A percentile compares a stretch with the other conserved stretches of the same genome.
phyloP scores from a whole-genome alignment of 2,888 invertebrate species.

The Oegoconia quadripuncta region DNA sequence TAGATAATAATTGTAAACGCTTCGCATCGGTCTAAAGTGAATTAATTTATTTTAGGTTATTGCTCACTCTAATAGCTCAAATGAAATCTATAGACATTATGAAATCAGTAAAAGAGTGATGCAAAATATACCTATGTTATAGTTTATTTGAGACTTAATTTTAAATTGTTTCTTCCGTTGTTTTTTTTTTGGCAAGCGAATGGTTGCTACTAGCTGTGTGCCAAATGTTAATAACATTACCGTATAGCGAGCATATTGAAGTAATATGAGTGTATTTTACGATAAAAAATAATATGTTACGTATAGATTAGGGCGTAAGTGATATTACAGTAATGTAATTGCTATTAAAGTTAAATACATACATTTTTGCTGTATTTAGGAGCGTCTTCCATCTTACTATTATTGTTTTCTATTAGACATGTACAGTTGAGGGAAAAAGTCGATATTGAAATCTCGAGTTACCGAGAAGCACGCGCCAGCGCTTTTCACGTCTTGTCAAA shows the following conservation, averaged over 20 bases:
- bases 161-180: background rate
- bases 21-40: constrained; percentile 1
- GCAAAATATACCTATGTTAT: background rate
- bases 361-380: constrained; percentile 76
- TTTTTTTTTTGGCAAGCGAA: constrained; percentile 31
- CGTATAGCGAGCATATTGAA: constrained; percentile 53
- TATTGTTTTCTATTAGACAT: constrained; percentile 65
- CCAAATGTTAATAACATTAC: constrained; percentile 59
- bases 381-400: constrained; percentile 76
- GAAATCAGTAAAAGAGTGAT: background rate
- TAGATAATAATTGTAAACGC: constrained; percentile 3
- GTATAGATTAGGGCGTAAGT: constrained; percentile 65
- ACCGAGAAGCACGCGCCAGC: no score
- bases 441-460: constrained; percentile 1
- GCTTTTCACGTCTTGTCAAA: no score
- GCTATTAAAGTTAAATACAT: constrained; percentile 64
- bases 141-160: background rate
- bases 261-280: constrained; percentile 55
- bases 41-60: background rate
- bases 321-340: constrained; percentile 62
- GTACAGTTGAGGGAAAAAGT: constrained; percentile 39
- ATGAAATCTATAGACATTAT: background rate
- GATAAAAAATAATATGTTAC: constrained; percentile 46
- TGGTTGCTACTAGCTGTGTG: constrained; percentile 43
- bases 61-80: background rate